Base-by-base conservation (phyloP, 2,797 vertebrate species). In the Perodicticus potto region DNA sequence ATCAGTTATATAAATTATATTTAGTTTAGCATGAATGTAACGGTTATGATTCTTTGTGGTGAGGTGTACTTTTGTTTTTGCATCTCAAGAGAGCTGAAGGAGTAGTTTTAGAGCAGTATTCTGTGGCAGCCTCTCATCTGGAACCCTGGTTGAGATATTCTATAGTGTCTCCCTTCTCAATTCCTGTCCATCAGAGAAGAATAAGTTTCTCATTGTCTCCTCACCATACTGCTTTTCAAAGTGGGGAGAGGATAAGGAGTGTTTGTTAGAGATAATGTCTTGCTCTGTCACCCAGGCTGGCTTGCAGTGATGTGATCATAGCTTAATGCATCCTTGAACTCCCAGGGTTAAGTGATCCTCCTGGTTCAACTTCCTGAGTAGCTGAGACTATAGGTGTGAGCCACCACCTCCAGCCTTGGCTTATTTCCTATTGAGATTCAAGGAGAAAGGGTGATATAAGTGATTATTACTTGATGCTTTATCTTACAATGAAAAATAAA, bases 391-490 rank as follows among this genome's bases (percentile, higher is more conserved):
- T 16, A 7, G 16, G 29, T 3, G 2, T 67, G 29, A 65, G 63
- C 63, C 14, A 65, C 29, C 29, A 32, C 29, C 32, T 6, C 29
- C 63, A 65, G 14, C 29, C 29, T 65, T 65, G 29, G 63, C 29
- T 65, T 65, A 65, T 65, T 65, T 65, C 63, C 63, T 65, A 3
- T 65, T 65, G 32, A 65, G 63, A 32, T 16, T 85, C 22, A 78
- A 82, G n/a, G 29, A 91, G 25, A 34, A 74, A 73, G 65, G 11
- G 22, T 76, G 57, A 76, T 70, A 19, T 13, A 74, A 76, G 1
- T 70, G 70, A 77, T 45, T 82, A 63, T 86, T 94, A 7, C 34
- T 90, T 95, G 93, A 74, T 70, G 27, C n/a, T 94, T 81, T 89
- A 76, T 86, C n/a, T 81, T 89, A 55, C 34, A 85, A 27, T 82